These are phyloP conservation scores for Hecatera dysodea DNA, from an alignment of 2,888 invertebrate genomes.

Conservation along the genomic window DNA sequence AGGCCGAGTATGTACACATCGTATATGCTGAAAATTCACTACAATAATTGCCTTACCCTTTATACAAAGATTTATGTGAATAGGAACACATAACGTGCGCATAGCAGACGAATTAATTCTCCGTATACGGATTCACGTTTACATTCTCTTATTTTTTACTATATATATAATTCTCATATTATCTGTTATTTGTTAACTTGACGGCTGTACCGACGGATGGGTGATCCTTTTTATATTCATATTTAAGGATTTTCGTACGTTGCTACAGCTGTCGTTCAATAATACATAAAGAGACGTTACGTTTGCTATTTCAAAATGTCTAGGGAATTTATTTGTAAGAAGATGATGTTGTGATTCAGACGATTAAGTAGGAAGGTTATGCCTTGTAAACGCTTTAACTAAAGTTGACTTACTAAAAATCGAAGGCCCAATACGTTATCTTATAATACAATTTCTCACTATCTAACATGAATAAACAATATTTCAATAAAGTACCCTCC, in stretches of 20 bases:
- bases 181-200: slow-evolving; percentile 41
- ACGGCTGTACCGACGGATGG: background rate
- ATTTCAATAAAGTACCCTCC: slow-evolving; percentile 1
- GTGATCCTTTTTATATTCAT: slow-evolving; percentile 30
- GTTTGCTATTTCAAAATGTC: background rate
- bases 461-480: background rate
- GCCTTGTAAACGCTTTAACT: no score
- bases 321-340: background rate
- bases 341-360: background rate
- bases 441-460: background rate
- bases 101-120: slow-evolving; percentile 61
- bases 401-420: no score
- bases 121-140: slow-evolving; percentile 63
- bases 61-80: slow-evolving; percentile 61
- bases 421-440: no score
- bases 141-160: slow-evolving; percentile 59
- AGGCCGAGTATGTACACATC: background rate
- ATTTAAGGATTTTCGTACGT: slow-evolving; percentile 20
- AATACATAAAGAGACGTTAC: no score
- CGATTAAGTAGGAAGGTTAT: background rate
- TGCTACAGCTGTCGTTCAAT: slow-evolving; percentile 13
- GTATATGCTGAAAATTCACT: slow-evolving; percentile 35
- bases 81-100: slow-evolving; percentile 64
- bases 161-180: slow-evolving; percentile 52
- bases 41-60: slow-evolving; percentile 51